Evolutionary conservation across 2,888 invertebrate genomes (phyloP).

Genomic region (Neoascia interrupta): DNA sequence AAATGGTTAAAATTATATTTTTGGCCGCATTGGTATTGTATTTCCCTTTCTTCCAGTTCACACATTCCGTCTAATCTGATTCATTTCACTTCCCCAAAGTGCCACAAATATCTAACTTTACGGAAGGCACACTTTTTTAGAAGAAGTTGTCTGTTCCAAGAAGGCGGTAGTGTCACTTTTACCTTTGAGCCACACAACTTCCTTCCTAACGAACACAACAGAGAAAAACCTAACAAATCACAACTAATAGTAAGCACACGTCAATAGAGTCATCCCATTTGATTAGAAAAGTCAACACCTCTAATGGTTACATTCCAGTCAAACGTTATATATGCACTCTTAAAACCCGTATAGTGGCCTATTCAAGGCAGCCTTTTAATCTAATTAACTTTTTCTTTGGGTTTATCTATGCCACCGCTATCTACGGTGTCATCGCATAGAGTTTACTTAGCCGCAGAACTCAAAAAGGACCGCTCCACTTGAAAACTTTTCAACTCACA

Average conservation of each 20-base stretch:
- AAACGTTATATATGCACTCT: conserved; percentile 36
- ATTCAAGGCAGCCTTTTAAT: conserved; percentile 67
- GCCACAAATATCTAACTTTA: too few relatives aligned
- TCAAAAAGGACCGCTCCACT: conserved; percentile 69
- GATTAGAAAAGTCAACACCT: conserved; percentile 48
- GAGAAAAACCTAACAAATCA: conserved; percentile 55
- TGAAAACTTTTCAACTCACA: conserved; percentile 58
- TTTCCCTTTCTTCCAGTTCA: too few relatives aligned
- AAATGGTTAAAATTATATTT: too few relatives aligned
- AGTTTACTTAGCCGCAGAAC: conserved; percentile 51
- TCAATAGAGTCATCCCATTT: conserved; percentile 46
- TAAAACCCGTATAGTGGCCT: conserved; percentile 47
- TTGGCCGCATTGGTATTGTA: too few relatives aligned
- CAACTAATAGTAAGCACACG: conserved; percentile 25
- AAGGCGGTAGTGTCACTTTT: too few relatives aligned
- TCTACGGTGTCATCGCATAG: conserved; percentile 61
- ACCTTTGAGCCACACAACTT: too few relatives aligned
- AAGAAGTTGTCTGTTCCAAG: too few relatives aligned
- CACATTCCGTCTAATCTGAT: too few relatives aligned
- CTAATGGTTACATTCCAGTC: not conserved
- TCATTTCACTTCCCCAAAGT: too few relatives aligned
- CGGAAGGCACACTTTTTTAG: too few relatives aligned
- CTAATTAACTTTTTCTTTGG: conserved; percentile 67
- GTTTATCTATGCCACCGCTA: conserved; percentile 63
- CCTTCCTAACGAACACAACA: too few relatives aligned